Base-by-base conservation (phyloP, 2,113 vertebrate species). In the Aspidoscelis tigris region DNA sequence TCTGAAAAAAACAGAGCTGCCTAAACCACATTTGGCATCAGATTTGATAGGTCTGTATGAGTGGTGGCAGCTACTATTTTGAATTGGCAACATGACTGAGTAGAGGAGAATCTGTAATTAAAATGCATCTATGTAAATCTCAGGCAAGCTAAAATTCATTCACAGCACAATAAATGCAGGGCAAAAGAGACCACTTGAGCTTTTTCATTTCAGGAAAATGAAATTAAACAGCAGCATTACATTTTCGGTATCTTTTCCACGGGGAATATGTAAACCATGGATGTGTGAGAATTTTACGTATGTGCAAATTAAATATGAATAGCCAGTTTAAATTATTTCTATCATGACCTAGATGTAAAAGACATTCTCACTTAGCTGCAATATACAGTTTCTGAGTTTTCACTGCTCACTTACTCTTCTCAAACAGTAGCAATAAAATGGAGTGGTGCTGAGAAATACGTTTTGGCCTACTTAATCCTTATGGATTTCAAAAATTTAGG, bases 261-360 rank as follows among this genome's bases (percentile, higher is more conserved):
- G 26, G 55, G 43, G 58, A 73, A 84, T 33, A 66, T 73, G 69
- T 66, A 73, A 79, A 69, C 58, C 76, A 79, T 73, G 69, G 41
- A 79, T 53, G 77, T 79, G 55, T 74, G 83, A 84, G 83, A 79
- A 73, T 79, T 84, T 79, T 73, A 80, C n/a, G 77, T 84, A 84
- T 74, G 43, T 74, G 69, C 75, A 84, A 84, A 84, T 84, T 84
- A 84, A 84, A 74, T 74, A 80, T 84, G 58, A 74, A 84, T 84
- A 84, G 53, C 55, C 58, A 74, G 69, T 50, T 84, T 84, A 84
- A 84, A 84, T 84, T 79, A 84, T 84, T 84, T 79, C 69, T 84
- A 11, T 73, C 69, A 50, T 74, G 76, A 84, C 76, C 43, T 74
- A 82, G 71, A 82, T 82, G 81, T 47, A 82, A 74, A 64, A 74